phyloP scores from a whole-genome alignment of 1,140 invertebrate species.

The Oncopeltus fasciatus region DNA sequence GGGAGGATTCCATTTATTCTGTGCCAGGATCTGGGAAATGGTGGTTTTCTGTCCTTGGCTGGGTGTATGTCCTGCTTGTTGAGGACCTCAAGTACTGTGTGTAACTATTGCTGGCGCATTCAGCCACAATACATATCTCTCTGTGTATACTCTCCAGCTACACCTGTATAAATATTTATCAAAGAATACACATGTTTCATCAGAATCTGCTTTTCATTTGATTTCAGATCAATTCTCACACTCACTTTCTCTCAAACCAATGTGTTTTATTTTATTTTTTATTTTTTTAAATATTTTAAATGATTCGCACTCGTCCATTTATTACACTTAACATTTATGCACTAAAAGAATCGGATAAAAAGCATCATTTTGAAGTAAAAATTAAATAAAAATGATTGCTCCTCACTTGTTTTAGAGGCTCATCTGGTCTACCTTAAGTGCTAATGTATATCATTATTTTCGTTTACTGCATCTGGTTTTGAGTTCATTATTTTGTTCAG shows the following conservation, averaged over 20 bases:
- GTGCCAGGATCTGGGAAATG: no score
- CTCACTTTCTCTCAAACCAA: neutral
- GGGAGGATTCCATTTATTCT: no score
- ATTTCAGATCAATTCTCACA: slow-evolving; percentile 3
- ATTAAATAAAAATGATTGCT: no score
- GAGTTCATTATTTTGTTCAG: no score
- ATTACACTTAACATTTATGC: neutral
- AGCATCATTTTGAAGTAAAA: neutral
- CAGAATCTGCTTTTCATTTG: slow-evolving; percentile 1
- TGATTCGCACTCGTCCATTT: slow-evolving; percentile 5
- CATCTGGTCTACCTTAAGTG: no score
- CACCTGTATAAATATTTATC: neutral
- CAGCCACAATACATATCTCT: neutral
- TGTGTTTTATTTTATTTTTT: neutral
- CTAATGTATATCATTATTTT: no score
- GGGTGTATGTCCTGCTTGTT: no score
- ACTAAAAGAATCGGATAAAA: neutral
- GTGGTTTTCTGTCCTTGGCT: no score
- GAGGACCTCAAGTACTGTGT: no score
- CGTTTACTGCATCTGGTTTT: no score
- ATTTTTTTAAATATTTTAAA: neutral
- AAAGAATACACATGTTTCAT: slow-evolving; percentile 10
- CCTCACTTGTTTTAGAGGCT: no score
- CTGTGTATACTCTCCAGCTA: neutral
- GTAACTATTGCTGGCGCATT: no score